A percentile compares a stretch with the other conserved stretches of the same genome.
Evolutionary conservation across 2,113 vertebrate genomes (phyloP).

Genomic region (Dicerorhinus sumatrensis): DNA sequence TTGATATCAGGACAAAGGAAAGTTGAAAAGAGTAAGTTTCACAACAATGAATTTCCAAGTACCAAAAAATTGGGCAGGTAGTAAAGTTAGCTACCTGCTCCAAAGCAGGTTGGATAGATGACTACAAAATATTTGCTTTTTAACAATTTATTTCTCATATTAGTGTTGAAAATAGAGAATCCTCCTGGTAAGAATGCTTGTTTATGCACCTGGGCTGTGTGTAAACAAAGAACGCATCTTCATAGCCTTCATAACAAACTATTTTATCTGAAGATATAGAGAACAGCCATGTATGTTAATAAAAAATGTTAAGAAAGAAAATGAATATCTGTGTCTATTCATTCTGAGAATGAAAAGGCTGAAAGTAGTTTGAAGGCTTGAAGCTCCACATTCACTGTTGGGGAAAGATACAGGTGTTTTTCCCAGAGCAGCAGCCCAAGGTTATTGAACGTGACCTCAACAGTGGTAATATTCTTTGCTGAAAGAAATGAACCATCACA

Average conservation of each 20-base stretch:
- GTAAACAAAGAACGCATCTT: neutral
- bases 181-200: neutral
- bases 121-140: neutral
- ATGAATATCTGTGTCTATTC: neutral
- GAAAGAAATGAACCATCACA: slow-evolving; percentile 56
- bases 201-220: neutral
- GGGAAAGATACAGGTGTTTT: neutral
- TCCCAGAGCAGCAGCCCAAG: neutral
- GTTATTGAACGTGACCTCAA: slow-evolving; percentile 34
- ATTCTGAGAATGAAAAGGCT: neutral
- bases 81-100: neutral
- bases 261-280: neutral
- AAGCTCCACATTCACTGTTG: slow-evolving; percentile 20
- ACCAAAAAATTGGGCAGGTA: neutral
- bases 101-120: neutral
- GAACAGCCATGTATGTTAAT: neutral
- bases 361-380: neutral
- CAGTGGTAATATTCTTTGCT: slow-evolving; percentile 19
- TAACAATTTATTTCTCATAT: neutral
- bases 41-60: slow-evolving; percentile 22
- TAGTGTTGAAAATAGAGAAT: neutral
- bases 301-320: slow-evolving; percentile 25
- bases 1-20: neutral
- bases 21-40: neutral
- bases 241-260: neutral